Evolutionary conservation across 2,113 vertebrate species (phyloP).

Genomic region (Galbula dea): DNA sequence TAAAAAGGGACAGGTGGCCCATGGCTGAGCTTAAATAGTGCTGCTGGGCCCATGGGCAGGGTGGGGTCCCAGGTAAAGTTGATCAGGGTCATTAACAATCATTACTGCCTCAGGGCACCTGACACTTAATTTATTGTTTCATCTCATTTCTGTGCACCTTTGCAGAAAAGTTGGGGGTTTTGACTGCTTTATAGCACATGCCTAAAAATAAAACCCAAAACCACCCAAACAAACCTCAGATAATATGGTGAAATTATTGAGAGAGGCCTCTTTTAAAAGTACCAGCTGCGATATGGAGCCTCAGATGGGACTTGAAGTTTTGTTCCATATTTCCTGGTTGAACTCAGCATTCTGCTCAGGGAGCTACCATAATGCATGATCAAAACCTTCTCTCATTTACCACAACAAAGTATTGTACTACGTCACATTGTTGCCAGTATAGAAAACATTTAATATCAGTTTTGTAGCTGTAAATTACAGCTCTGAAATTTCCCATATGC

Average conservation of each 20-base stretch:
- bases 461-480: slow-evolving; percentile 28
- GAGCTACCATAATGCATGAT: background rate
- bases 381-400: slow-evolving; percentile 23
- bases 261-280: background rate
- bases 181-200: background rate
- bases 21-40: background rate
- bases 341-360: background rate
- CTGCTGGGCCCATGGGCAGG: background rate
- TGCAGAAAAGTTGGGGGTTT: background rate
- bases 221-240: background rate
- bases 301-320: background rate
- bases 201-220: background rate
- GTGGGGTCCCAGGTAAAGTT: background rate
- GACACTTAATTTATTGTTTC: background rate
- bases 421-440: background rate
- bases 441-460: slow-evolving; percentile 2
- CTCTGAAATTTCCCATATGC: background rate
- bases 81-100: background rate
- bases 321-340: background rate
- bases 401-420: background rate
- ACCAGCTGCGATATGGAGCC: background rate
- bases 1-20: rapidly evolving
- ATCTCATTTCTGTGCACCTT: background rate
- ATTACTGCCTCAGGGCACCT: background rate
- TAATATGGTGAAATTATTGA: background rate